Base-by-base conservation (phyloP, 2,797 vertebrate genomes). In the Thalassophryne amazonica region DNA sequence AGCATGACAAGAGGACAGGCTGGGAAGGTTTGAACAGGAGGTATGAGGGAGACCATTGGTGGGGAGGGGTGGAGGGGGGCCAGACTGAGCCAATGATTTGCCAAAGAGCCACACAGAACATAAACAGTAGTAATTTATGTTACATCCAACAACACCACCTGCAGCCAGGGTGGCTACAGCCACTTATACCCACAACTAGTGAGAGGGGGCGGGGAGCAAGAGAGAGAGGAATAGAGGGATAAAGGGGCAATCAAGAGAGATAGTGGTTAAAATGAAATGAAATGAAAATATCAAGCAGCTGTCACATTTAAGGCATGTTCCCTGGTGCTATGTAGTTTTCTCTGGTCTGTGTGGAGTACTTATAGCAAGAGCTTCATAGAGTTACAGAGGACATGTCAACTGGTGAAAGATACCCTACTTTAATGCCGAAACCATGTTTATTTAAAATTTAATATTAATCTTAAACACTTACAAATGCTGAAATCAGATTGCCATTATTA, bases 111-210 rank as follows among this genome's bases (percentile, higher is more conserved):
- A 39, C 70, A 53, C 14, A 42, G 36, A 79, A 75, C 47, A 72
- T 78, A 80, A 83, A 84, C 78, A 73, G 34, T 55, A 66, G 49
- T 76, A 65, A 78, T 83, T 84, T 80, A 68, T 64, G 60, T 51
- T 30, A 23, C 60, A 18, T 24, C 68, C 50, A 72, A 83, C 31
- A 78, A 60, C 72, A 85, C 79, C 75, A 70, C 62, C 43, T 72
- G 14, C 34, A 46, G 63, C 52, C 49, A 28, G 29, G 7, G 2
- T 2, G 71, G 33, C 73, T 66, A 41, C 17, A 16, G 58, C 38
- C 51, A 20, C 56, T 68, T 65, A 71, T 62, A 57, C 51, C 54
- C 60, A 25, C 37, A n/a, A 51, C 25, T 2, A 3, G 18, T 32
- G 20, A 42, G 39, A 4, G 18, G 16, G 21, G 24, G 31, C 14